These are phyloP conservation scores for Sander lucioperca DNA, from an alignment of 2,113 vertebrate species.

Conservation along the genomic window DNA sequence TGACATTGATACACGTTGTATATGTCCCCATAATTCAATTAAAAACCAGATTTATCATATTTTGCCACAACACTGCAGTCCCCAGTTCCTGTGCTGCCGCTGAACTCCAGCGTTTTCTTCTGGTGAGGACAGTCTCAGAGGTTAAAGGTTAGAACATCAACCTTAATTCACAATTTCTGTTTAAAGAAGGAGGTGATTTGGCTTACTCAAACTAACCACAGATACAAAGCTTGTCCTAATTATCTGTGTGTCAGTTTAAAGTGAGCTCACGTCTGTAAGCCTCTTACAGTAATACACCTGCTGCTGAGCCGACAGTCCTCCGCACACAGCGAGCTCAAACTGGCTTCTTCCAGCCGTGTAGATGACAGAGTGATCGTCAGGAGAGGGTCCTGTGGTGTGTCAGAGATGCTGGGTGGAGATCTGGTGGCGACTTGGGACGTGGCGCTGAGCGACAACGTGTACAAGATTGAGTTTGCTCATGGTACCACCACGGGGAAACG, in stretches of 20 bases:
- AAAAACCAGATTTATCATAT: no score
- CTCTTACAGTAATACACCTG: constrained; percentile 78
- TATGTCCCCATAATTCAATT: no score
- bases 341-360: no score
- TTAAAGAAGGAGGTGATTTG: not conserved
- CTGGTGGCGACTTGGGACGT: constrained; percentile 94
- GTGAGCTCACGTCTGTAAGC: constrained; percentile 61
- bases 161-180: not conserved
- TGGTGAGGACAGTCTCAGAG: not conserved
- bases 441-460: constrained; percentile 91
- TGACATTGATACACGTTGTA: no score
- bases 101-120: no score
- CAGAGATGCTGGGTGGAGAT: constrained; percentile 85
- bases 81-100: no score
- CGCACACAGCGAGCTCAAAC: no score
- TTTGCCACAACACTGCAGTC: no score
- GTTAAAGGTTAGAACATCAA: not conserved
- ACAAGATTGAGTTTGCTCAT: constrained; percentile 95
- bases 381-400: not conserved
- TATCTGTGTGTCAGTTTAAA: not conserved
- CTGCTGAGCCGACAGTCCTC: constrained; percentile 45
- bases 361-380: no score
- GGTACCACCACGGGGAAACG: constrained; percentile 95
- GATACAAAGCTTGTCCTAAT: not conserved
- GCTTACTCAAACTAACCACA: no score